phyloP scores from a whole-genome alignment of 2,888 invertebrate genomes.

The Strigamia crassipes region DNA sequence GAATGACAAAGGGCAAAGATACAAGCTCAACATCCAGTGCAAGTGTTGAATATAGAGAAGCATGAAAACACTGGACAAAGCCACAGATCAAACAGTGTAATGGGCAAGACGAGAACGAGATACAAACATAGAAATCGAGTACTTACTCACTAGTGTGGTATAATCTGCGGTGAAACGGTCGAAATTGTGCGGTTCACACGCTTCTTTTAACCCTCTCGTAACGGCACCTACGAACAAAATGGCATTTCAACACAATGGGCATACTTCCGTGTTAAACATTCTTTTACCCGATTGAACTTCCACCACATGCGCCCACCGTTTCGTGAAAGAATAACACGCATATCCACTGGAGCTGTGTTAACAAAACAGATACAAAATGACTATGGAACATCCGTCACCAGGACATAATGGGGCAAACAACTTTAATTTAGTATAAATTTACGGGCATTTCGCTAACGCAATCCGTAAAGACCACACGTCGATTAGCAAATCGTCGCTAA shows the following conservation, averaged over 20 bases:
- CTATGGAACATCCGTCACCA: too few species aligned
- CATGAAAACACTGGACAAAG: background rate
- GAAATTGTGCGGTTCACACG: slow-evolving; percentile 80
- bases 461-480: too few species aligned
- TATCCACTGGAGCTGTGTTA: slow-evolving; percentile 53
- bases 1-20: background rate
- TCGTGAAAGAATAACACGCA: slow-evolving; percentile 52
- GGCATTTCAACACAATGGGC: slow-evolving; percentile 57
- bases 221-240: slow-evolving; percentile 64
- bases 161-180: slow-evolving; percentile 78
- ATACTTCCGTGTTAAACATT: background rate
- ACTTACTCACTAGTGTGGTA: slow-evolving; percentile 86
- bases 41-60: background rate
- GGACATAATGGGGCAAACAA: too few species aligned
- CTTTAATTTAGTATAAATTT: too few species aligned
- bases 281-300: slow-evolving; percentile 53
- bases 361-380: background rate
- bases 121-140: slow-evolving; percentile 49
- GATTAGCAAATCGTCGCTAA: too few species aligned
- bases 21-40: slow-evolving; percentile 12
- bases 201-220: slow-evolving; percentile 61
- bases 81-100: background rate
- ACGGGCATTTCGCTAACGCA: too few species aligned
- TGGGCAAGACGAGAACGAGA: background rate
- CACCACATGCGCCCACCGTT: slow-evolving; percentile 52